Conservation (phyloP, 1,140 invertebrate genomes). For the Bombus sibiricus region DNA sequence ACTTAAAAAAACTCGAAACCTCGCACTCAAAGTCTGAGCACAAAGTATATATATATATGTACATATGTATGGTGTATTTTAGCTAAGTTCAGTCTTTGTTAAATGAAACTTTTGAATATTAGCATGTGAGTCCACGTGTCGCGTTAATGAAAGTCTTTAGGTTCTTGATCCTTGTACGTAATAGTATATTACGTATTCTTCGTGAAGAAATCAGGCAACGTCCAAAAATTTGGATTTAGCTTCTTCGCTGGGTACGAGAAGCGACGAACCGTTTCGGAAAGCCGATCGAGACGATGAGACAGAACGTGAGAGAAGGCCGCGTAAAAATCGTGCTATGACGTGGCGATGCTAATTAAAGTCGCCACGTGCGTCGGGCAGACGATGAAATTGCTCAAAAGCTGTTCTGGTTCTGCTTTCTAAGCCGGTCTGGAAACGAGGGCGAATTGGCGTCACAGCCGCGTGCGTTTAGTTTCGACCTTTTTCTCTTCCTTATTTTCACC, state of each 20-base stretch:
- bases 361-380: constrained; percentile 16
- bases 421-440: constrained; percentile 13
- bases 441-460: neutral
- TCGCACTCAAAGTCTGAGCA: no score
- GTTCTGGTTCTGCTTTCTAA: constrained; percentile 38
- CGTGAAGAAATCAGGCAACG: no score
- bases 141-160: no score
- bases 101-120: no score
- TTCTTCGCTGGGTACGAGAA: neutral
- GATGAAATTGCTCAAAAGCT: constrained; percentile 24
- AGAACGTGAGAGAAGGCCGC: neutral
- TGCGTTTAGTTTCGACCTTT: neutral
- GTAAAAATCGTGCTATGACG: constrained; percentile 14
- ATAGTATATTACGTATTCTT: no score
- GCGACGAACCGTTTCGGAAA: neutral
- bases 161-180: no score
- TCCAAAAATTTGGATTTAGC: neutral
- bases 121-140: no score
- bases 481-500: neutral
- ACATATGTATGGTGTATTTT: no score
- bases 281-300: neutral
- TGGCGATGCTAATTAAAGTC: constrained; percentile 14
- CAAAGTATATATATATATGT: no score
- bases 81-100: no score
- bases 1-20: no score